phyloP scores from a whole-genome alignment of 2,888 invertebrate genomes.

The Dromius quadrimaculatus region DNA sequence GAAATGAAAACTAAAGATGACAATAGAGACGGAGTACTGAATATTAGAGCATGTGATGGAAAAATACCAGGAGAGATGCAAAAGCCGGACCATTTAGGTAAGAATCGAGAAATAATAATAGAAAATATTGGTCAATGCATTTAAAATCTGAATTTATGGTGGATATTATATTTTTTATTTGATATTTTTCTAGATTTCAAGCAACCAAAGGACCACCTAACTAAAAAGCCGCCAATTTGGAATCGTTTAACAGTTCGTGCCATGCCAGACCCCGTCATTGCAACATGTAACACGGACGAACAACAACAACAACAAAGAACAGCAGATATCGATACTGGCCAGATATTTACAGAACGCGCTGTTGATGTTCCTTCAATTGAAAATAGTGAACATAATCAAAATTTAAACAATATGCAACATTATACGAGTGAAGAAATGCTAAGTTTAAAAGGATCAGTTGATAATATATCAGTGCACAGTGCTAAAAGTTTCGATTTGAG shows the following conservation, averaged over 20 bases:
- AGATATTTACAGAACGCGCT: constrained; percentile 61
- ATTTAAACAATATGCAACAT: neutral
- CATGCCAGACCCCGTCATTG: constrained; percentile 72
- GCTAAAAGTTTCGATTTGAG: constrained; percentile 70
- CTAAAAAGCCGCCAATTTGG: constrained; percentile 56
- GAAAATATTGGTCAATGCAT: too few relatives aligned
- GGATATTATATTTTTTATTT: too few relatives aligned
- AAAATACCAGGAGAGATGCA: neutral
- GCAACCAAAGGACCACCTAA: constrained; percentile 47
- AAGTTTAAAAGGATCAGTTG: constrained; percentile 64
- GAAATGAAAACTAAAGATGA: neutral
- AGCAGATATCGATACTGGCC: constrained; percentile 57
- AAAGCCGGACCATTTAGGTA: constrained; percentile 3
- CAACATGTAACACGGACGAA: constrained; percentile 56
- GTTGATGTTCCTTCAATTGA: constrained; percentile 62
- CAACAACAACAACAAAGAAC: constrained; percentile 56
- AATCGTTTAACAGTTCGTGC: constrained; percentile 74
- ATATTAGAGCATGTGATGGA: constrained; percentile 60
- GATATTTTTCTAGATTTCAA: neutral
- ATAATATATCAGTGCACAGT: constrained; percentile 73
- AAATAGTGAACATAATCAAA: constrained; percentile 20
- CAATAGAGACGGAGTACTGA: constrained; percentile 50
- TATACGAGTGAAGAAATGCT: constrained; percentile 54
- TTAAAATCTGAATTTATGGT: too few relatives aligned
- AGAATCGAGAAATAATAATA: neutral